phyloP scores from a whole-genome alignment of 1,140 invertebrate genomes.

The Drosophila athabasca region DNA sequence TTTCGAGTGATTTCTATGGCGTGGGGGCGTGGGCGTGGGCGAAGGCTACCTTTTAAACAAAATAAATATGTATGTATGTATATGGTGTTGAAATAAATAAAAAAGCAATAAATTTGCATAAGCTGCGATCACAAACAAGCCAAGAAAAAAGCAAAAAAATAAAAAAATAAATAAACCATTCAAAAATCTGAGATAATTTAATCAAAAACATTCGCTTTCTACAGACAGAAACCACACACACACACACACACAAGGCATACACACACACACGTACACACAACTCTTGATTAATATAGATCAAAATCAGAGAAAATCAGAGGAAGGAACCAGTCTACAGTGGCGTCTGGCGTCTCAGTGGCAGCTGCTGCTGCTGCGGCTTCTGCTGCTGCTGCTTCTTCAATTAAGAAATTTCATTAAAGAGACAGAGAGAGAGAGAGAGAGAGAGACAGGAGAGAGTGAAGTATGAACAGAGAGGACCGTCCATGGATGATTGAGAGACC shows the following conservation, averaged over 20 bases:
- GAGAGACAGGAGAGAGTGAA: slow-evolving; percentile 42
- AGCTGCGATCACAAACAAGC: slow-evolving; percentile 7
- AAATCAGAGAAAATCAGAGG: slow-evolving; percentile 47
- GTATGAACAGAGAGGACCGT: slow-evolving; percentile 6
- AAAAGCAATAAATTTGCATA: slow-evolving; percentile 57
- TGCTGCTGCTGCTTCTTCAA: slow-evolving; percentile 73
- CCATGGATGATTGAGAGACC: background rate
- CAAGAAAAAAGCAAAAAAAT: background rate
- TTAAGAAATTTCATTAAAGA: slow-evolving; percentile 78
- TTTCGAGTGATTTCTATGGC: no score
- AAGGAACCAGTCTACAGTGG: slow-evolving; percentile 63
- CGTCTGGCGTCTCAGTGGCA: slow-evolving; percentile 50
- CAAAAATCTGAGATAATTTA: slow-evolving; percentile 48
- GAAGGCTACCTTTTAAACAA: slow-evolving; percentile 24
- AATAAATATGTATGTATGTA: slow-evolving; percentile 13
- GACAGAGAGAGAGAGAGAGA: slow-evolving; percentile 15
- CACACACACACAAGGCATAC: background rate
- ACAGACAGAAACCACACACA: slow-evolving; percentile 7
- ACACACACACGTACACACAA: background rate
- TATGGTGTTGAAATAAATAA: slow-evolving; percentile 26
- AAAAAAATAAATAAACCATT: slow-evolving; percentile 1
- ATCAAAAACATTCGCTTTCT: slow-evolving; percentile 43
- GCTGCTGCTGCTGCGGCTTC: slow-evolving; percentile 49
- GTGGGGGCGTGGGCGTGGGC: slow-evolving; percentile 1
- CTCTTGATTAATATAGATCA: slow-evolving; percentile 81